Base-by-base conservation (phyloP, 2,888 invertebrate species). In the Drosophila phalerata region DNA sequence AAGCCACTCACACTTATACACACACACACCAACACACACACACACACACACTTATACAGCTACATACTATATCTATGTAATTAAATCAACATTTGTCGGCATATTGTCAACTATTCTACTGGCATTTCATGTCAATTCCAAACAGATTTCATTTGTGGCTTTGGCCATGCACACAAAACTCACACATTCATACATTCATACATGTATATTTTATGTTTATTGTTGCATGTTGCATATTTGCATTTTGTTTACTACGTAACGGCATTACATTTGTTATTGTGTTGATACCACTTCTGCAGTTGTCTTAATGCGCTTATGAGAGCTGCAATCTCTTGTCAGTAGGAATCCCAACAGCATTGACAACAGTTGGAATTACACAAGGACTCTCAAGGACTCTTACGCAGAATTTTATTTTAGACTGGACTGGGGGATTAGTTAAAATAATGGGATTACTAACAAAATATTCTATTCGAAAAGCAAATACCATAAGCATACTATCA, bases 221-320 rank as follows among this genome's bases (percentile, higher is more conserved):
- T 57, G 58, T 49, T 28, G 37, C 53, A 65, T 69, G 57, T 55
- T 71, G 51, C 66, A 69, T 52, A 74, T 88, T 79, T 83, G 76
- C 81, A 77, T 76, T 73, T 87, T 82, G 81, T 73, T 73, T 77
- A 87, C 81, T 43, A 69, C 69, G 55, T 64, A 52, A 61, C 49
- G 58, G 67, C 56, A 67, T 80, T 73, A 60, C 69, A 76, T 79
- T 72, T 60, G 62, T 60, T 62, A 57, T 58, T 73, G 72, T 66
- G 53, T 51, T 55, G 32, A 53, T 70, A 58, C 51, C 57, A 45
- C 19, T 73, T 64, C 30, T 28, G 49, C 51, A 56, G 64, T 61
- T 69, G 69, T 40, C 30, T 42, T 86, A 86, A 86, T 82, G 69
- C 79, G 82, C 82, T 87, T 82, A 84, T 55, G 75, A 70, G 67